Conservation (phyloP, 2,888 invertebrate genomes). For the Elegia similella region DNA sequence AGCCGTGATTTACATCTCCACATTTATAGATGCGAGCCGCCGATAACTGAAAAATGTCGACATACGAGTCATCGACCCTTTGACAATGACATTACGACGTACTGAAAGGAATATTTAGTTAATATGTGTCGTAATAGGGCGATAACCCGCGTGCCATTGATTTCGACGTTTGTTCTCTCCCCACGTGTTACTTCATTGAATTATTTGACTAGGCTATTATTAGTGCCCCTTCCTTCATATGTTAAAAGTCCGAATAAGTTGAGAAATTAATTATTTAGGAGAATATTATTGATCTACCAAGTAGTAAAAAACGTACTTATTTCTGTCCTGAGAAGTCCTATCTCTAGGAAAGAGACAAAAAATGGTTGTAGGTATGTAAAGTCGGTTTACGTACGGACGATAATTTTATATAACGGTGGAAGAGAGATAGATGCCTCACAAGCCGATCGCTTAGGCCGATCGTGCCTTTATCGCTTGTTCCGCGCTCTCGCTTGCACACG, state of each 20-base stretch:
- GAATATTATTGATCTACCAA: no score
- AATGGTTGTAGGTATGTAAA: no score
- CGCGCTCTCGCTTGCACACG: no score
- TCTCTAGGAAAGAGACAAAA: no score
- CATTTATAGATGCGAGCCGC: background rate
- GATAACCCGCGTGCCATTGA: constrained; percentile 43
- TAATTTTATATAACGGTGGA: no score
- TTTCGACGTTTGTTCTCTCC: constrained; percentile 38
- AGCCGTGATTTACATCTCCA: background rate
- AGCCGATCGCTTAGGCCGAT: no score
- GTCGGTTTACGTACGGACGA: no score
- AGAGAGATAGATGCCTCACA: no score
- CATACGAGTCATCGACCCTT: constrained; percentile 22
- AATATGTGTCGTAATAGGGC: constrained; percentile 41
- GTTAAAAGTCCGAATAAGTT: background rate
- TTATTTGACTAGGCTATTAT: constrained; percentile 19
- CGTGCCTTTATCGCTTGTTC: no score
- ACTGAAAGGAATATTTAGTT: constrained; percentile 24
- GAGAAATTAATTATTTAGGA: background rate
- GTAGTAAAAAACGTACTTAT: no score
- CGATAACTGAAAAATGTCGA: constrained; percentile 13
- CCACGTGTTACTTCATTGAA: constrained; percentile 34
- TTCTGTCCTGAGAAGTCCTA: no score
- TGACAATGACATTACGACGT: constrained; percentile 47
- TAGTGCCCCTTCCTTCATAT: background rate